Evolutionary conservation across 2,888 invertebrate species (phyloP).

Genomic region (Serrognathus titanus): DNA sequence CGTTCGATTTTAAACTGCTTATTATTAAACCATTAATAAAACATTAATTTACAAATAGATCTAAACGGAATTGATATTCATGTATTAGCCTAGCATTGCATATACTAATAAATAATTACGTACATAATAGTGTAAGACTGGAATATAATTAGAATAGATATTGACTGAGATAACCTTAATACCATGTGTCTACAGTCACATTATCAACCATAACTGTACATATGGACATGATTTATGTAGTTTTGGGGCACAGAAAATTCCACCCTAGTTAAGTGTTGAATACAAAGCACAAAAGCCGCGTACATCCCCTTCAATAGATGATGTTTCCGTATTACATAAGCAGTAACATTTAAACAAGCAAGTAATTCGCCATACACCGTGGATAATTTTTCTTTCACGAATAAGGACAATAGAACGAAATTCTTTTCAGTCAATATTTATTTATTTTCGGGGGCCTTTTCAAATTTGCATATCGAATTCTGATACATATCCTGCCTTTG

Average conservation of each 20-base stretch:
- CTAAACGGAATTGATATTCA: constrained; percentile 15
- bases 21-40: no score
- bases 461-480: no score
- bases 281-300: constrained; percentile 20
- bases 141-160: constrained; percentile 29
- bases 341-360: constrained; percentile 27
- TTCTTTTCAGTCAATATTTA: no score
- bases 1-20: no score
- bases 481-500: no score
- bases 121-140: constrained; percentile 26
- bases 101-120: constrained; percentile 24
- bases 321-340: constrained; percentile 22
- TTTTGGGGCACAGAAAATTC: constrained; percentile 16
- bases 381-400: constrained; percentile 21
- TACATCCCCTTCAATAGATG: constrained; percentile 18
- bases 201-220: constrained; percentile 28
- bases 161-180: constrained; percentile 20
- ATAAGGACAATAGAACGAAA: no score
- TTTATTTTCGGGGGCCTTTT: no score
- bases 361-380: constrained; percentile 29
- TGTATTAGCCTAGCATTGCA: constrained; percentile 19
- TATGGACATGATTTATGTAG: constrained; percentile 29
- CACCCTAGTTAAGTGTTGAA: constrained; percentile 17
- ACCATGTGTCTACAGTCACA: constrained; percentile 24
- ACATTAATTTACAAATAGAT: no score